Base-by-base conservation (phyloP, 2,888 invertebrate genomes). In the Lasioglossum malachurum region DNA sequence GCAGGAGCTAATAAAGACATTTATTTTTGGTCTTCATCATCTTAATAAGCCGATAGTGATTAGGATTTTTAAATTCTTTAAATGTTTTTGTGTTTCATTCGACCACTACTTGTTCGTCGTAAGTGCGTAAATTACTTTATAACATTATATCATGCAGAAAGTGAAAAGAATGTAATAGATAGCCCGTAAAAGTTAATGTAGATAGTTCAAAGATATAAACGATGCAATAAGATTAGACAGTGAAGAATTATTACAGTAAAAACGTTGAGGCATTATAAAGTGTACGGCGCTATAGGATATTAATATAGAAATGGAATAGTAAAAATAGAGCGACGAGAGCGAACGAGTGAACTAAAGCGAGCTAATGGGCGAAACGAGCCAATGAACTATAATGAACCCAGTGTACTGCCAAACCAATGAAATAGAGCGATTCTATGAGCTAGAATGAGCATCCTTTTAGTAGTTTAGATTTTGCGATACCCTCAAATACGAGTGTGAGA, bases 321-420 rank as follows among this genome's bases (percentile, higher is more conserved):
- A 71, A 71, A 71, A 38, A 71, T 71, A 71, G 41, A 38, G 23
- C 38, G 35, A n/a, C 67, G 35, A 38, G 23, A 38, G 23, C 41
- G 69, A 41, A 71, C 69, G 41, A 71, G 23, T 12, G 12, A 71
- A 38, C 38, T 71, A 71, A 71, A 71, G 41, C 38, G 69, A 71
- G 41, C 41, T 41, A 71, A 71, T 71, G 41, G 41, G 38, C 38
- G 41, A 71, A 71, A 71, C 69, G 69, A 71, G 69, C 41, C 69
- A 71, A 71, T 71, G 69, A 71, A 71, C 41, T 71, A 71, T 38
- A 71, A 71, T n/a, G 14, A 71, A 71, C 69, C 41, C 69, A 41
- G 67, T 35, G 23, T 31, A 64, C 16, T 64, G 35, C 19, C 35
- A 67, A 67, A 67, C 67, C 67, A 67, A 67, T 71, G 38, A 38